Conservation (phyloP, 2,797 vertebrate species). For the Acanthurus leucopareius region DNA sequence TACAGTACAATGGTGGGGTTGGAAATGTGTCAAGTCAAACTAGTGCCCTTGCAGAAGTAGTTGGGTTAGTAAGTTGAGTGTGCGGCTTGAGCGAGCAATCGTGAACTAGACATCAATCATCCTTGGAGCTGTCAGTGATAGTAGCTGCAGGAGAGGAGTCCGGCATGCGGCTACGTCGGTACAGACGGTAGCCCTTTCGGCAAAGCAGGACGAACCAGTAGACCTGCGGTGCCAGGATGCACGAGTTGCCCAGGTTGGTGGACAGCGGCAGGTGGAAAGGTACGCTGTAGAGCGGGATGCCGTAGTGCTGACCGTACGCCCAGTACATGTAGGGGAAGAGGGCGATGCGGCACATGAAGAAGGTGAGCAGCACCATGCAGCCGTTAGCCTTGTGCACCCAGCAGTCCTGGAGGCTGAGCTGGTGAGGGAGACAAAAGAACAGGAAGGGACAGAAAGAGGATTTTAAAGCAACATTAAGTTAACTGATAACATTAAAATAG, state of each 20-base stretch:
- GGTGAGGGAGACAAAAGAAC: conserved; percentile 22
- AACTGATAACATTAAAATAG: no score
- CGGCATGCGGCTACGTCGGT: conserved; percentile 79
- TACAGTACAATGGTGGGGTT: conserved; percentile 68
- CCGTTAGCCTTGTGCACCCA: conserved; percentile 95
- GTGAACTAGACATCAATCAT: conserved; percentile 66
- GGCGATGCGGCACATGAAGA: conserved; percentile 94
- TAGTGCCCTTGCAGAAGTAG: conserved; percentile 69
- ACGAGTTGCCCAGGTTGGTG: conserved; percentile 91
- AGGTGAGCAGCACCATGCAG: conserved; percentile 91
- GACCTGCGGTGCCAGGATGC: conserved; percentile 95
- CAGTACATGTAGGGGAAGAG: conserved; percentile 99
- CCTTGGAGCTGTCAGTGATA: conserved; percentile 68
- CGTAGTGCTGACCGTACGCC: conserved; percentile 89
- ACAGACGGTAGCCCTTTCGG: conserved; percentile 92
- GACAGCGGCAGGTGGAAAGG: conserved; percentile 92
- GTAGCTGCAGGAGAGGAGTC: conserved; percentile 28
- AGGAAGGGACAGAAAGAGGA: no score
- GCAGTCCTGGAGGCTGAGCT: conserved; percentile 91
- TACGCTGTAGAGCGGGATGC: conserved; percentile 88
- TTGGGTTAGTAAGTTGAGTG: conserved; percentile 72
- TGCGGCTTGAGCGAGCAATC: conserved; percentile 58
- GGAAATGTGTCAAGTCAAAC: conserved; percentile 53
- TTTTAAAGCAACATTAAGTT: no score
- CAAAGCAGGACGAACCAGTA: conserved; percentile 98